A percentile compares a stretch with the other conserved stretches of the same genome.
phyloP scores from a whole-genome alignment of 2,888 invertebrate genomes.

The Orgyia antiqua region DNA sequence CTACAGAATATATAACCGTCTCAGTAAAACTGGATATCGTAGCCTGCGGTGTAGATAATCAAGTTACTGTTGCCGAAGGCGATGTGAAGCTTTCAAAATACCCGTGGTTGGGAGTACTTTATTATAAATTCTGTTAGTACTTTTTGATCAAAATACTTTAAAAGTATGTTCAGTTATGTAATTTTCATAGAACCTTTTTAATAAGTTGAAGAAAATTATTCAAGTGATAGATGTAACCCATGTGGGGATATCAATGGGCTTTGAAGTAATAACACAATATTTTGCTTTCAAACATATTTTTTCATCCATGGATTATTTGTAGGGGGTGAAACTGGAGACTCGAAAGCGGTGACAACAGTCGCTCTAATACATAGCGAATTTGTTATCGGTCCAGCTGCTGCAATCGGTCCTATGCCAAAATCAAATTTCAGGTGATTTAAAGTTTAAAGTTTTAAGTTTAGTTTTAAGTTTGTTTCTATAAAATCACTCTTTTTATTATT shows the following conservation, averaged over 20 bases:
- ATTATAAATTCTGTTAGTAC: constrained; percentile 16
- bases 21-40: constrained; percentile 13
- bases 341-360: constrained; percentile 46
- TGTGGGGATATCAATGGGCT: too few species aligned
- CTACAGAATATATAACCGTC: constrained; percentile 1
- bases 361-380: constrained; percentile 51
- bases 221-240: too few species aligned
- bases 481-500: too few species aligned
- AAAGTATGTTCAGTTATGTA: too few species aligned
- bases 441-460: too few species aligned
- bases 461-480: too few species aligned
- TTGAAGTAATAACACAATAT: too few species aligned
- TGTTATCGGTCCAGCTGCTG: constrained; percentile 46
- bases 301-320: too few species aligned
- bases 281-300: too few species aligned
- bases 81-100: constrained; percentile 7
- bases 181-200: too few species aligned
- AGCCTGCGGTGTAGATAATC: constrained; percentile 21
- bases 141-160: too few species aligned
- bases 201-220: too few species aligned
- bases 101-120: constrained; percentile 21
- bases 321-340: constrained; percentile 38
- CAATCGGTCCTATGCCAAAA: constrained; percentile 57
- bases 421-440: constrained; percentile 49
- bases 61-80: constrained; percentile 12